Base-by-base conservation (phyloP, 2,797 vertebrate genomes). In the Tapera naevia region DNA sequence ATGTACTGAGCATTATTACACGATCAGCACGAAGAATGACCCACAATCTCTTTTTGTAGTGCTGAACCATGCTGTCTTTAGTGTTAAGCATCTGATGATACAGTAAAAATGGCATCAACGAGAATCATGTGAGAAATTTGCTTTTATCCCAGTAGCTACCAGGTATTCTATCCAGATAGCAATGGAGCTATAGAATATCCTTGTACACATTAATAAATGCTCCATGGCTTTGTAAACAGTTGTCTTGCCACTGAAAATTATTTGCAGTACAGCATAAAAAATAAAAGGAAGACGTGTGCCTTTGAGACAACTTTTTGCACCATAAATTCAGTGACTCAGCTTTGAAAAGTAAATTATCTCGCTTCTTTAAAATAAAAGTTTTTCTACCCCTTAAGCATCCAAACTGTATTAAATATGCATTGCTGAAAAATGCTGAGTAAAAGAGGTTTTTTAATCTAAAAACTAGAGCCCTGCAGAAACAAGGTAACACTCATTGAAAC, bases 241-340 rank as follows among this genome's bases (percentile, higher is more conserved):
- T 84, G 18, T 37, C 17, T 37, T 90, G 76, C 35, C 80, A 67
- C 70, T 64, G 80, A 72, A 32, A 90, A 76, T 73, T 72, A 65
- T 50, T 89, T 93, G 58, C 90, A 62, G 43, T n/a, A 62, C 39
- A 46, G 53, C 27, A 50, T 22, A n/a, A 86, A 83, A 75, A 75
- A 50, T 8, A 41, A 91, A 74, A 75, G 67, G 3, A 94, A 80
- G 33, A 81, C 45, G 51, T 1, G 1, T 73, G 46, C 53, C 86
- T 93, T 67, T 79, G 57, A 91, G 80, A 86, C 66, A 91, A 32
- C 46, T 89, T 57, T 45, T 70, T 65, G 32, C 70, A 41, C n/a
- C 70, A 76, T 75, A 72, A 94, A 84, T 89, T 92, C 83, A 91
- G 48, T 92, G 67, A 91, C 76, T 88, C 67, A 85, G 22, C 71